A percentile compares a stretch with the other conserved stretches of the same genome.
These are phyloP conservation scores for Sebastes reedi DNA, from an alignment of 2,797 vertebrate species.

Conservation along the genomic window DNA sequence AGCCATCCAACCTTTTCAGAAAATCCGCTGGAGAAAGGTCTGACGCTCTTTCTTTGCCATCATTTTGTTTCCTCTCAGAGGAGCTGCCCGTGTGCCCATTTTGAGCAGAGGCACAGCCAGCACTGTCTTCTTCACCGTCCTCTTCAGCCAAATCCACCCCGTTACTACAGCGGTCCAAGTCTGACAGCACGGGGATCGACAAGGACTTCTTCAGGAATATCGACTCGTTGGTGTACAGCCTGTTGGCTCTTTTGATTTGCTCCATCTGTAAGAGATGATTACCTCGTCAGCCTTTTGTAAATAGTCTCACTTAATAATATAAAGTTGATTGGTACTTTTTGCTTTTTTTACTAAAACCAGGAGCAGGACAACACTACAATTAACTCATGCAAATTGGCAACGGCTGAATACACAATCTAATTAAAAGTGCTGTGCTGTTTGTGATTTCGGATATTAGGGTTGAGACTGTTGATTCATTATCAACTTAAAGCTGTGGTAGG, in stretches of 20 bases:
- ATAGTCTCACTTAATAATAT: neutral
- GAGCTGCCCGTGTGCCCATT: constrained; percentile 18
- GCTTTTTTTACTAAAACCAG: neutral
- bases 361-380: neutral
- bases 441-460: neutral
- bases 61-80: neutral
- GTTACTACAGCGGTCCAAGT: constrained; percentile 61
- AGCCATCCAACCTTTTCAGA: constrained; percentile 86
- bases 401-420: neutral
- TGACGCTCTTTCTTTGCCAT: neutral
- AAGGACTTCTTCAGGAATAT: constrained; percentile 92
- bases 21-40: constrained; percentile 87
- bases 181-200: constrained; percentile 84
- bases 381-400: neutral
- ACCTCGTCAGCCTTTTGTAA: neutral
- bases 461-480: neutral
- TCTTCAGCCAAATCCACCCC: constrained; percentile 48
- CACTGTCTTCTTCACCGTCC: neutral
- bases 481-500: too few species aligned
- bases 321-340: neutral
- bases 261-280: constrained; percentile 84
- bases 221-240: constrained; percentile 93
- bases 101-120: constrained; percentile 1
- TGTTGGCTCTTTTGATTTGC: constrained; percentile 91
- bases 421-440: neutral